Percentiles rank a stretch among this genome's conserved stretches.
Evolutionary conservation across 2,797 vertebrate genomes (phyloP).

Genomic region (Tenualosa ilisha): DNA sequence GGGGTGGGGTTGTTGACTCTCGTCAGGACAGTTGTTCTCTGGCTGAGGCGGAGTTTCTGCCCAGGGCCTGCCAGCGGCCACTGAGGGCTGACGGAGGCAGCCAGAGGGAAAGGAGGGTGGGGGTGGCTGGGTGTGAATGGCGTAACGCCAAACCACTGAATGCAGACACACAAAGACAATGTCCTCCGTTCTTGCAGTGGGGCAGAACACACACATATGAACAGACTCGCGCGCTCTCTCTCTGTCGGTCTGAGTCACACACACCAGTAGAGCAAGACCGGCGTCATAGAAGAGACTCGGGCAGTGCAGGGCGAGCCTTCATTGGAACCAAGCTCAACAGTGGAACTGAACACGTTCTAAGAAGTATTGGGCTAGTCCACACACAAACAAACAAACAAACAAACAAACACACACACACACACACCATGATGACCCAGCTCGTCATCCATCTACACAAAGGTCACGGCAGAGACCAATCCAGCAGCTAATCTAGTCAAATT

Average conservation of each 20-base stretch:
- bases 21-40: not conserved
- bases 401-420: not conserved
- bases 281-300: not conserved
- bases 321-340: not conserved
- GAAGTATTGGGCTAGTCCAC: not conserved
- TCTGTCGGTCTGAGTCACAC: conserved; percentile 35
- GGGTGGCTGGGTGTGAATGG: conserved; percentile 28
- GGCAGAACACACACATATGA: conserved; percentile 32
- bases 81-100: not conserved
- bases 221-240: conserved; percentile 38
- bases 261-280: not conserved
- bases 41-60: conserved; percentile 24
- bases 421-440: too few species aligned
- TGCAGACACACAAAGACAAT: conserved; percentile 25
- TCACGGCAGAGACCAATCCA: too few species aligned
- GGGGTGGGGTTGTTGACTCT: not conserved
- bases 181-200: conserved; percentile 33
- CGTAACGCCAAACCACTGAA: conserved; percentile 44
- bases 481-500: too few species aligned
- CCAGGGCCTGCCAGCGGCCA: conserved; percentile 19
- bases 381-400: not conserved
- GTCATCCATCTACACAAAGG: too few species aligned
- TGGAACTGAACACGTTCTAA: not conserved
- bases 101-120: conserved; percentile 20
- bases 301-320: not conserved